phyloP scores from a whole-genome alignment of 2,888 invertebrate genomes.

The Prenolepis imparis region DNA sequence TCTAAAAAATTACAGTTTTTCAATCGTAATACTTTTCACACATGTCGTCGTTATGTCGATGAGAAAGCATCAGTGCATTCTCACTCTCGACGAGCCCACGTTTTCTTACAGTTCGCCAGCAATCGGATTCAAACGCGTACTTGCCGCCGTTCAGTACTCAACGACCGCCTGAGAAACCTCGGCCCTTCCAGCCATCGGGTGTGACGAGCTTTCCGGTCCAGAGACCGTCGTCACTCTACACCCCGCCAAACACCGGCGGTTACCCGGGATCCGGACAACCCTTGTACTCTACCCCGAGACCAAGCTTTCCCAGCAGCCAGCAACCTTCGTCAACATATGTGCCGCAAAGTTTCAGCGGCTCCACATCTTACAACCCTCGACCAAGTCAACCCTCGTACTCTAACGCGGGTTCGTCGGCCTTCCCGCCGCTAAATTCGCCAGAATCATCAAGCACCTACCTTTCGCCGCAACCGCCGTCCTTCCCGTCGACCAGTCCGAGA shows the following conservation, averaged over 20 bases:
- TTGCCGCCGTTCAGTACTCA: conserved; percentile 88
- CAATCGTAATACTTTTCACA: neutral
- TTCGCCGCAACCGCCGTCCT: conserved; percentile 60
- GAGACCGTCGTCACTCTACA: conserved; percentile 79
- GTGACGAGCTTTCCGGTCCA: conserved; percentile 79
- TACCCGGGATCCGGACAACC: conserved; percentile 58
- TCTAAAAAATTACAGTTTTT: neutral
- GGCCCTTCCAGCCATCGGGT: conserved; percentile 88
- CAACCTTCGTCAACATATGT: conserved; percentile 73
- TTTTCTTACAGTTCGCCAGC: conserved; percentile 89
- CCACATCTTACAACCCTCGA: conserved; percentile 76
- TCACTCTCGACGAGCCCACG: conserved; percentile 32
- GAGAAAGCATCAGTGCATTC: neutral
- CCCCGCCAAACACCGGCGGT: conserved; percentile 71
- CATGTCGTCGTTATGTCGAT: neutral
- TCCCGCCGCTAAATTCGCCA: conserved; percentile 81
- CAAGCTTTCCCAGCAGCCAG: conserved; percentile 77
- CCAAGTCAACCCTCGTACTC: conserved; percentile 69
- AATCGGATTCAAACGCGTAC: conserved; percentile 85
- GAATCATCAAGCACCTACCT: conserved; percentile 72
- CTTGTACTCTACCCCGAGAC: conserved; percentile 69
- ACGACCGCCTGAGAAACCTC: conserved; percentile 89
- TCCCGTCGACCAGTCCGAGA: conserved; percentile 48
- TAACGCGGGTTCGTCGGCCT: conserved; percentile 75
- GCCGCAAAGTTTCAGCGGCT: conserved; percentile 68